Evolutionary conservation across 2,888 invertebrate genomes (phyloP).

Genomic region (Anoplius nigerrimus): DNA sequence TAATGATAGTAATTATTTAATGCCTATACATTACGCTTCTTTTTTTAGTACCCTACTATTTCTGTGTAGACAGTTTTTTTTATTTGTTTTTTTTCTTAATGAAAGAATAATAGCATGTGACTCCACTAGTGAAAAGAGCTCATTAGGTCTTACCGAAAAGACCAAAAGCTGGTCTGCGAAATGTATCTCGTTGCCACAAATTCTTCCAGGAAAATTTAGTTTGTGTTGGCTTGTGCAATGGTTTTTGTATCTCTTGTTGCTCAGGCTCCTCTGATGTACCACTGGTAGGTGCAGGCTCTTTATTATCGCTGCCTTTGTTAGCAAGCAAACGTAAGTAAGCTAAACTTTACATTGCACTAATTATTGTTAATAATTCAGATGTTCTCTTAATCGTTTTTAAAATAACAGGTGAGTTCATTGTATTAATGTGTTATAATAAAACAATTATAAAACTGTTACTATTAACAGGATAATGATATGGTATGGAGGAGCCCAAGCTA

Average conservation of each 20-base stretch:
- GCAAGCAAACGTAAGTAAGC: constrained; percentile 63
- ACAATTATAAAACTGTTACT: neutral
- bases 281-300: constrained; percentile 49
- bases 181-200: constrained; percentile 66
- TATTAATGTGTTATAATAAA: neutral
- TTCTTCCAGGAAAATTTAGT: constrained; percentile 67
- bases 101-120: constrained; percentile 18
- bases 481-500: constrained; percentile 6
- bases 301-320: constrained; percentile 65
- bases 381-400: constrained; percentile 24
- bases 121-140: constrained; percentile 38
- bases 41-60: neutral
- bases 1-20: neutral
- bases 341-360: constrained; percentile 34
- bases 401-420: constrained; percentile 8
- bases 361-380: constrained; percentile 33
- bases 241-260: constrained; percentile 50
- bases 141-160: constrained; percentile 67
- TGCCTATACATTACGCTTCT: neutral
- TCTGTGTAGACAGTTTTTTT: neutral
- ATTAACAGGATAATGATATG: neutral
- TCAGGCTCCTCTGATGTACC: constrained; percentile 55
- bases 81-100: constrained; percentile 12
- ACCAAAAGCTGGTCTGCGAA: constrained; percentile 69
- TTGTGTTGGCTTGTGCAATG: constrained; percentile 64